Conservation (phyloP, 2,888 invertebrate species). For the Gortyna flavago region DNA sequence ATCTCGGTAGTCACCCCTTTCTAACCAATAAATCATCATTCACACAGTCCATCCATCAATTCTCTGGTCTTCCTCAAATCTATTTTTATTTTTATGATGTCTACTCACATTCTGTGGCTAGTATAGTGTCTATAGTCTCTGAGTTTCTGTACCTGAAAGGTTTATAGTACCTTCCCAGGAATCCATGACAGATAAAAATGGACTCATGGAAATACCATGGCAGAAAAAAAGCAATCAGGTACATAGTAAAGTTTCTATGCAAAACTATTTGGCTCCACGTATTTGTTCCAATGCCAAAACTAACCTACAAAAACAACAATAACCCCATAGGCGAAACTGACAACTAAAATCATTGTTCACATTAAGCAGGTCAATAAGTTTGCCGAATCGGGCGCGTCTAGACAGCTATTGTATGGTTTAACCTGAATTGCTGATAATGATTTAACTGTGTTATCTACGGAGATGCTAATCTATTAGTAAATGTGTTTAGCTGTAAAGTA, state of each 20-base stretch:
- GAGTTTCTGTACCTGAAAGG: not conserved
- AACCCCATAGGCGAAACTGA: constrained; percentile 3
- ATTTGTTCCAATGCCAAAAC: constrained; percentile 27
- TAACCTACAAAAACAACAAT: constrained; percentile 27
- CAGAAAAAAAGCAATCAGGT: not conserved
- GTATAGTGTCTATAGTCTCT: not conserved
- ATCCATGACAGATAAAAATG: too few species aligned
- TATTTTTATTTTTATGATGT: not conserved
- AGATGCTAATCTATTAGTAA: constrained; percentile 33
- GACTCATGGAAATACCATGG: not conserved
- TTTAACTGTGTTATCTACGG: constrained; percentile 32
- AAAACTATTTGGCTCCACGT: not conserved
- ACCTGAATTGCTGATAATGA: constrained; percentile 42
- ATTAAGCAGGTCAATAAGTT: constrained; percentile 59
- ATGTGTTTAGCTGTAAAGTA: not conserved
- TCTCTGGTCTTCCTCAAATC: too few species aligned
- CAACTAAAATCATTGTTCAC: constrained; percentile 51
- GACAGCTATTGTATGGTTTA: constrained; percentile 51
- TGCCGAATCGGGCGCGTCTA: constrained; percentile 48
- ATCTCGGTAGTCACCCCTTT: too few species aligned
- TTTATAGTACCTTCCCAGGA: too few species aligned
- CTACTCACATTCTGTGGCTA: not conserved
- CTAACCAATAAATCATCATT: too few species aligned
- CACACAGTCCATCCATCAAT: too few species aligned
- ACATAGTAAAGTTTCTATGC: not conserved